Base-by-base conservation (phyloP, 2,797 vertebrate species). In the Epinephelus malabaricus region DNA sequence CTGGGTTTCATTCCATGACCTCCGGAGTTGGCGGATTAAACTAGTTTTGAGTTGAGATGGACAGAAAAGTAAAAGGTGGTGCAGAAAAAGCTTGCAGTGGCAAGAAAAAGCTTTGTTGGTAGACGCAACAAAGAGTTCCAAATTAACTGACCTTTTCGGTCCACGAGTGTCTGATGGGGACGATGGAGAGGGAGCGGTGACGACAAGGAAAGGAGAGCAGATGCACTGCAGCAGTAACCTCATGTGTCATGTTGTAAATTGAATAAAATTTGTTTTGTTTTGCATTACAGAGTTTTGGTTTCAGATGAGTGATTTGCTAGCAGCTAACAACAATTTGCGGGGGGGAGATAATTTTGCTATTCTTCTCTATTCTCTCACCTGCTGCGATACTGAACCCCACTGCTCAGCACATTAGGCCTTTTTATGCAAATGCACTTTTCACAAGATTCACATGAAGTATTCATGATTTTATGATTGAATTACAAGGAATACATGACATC, bases 131-230 rank as follows among this genome's bases (percentile, higher is more conserved):
- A 80, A 76, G 81, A 83, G 58, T 56, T 77, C 59, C 56, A 83
- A 89, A 87, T 86, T 17, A 81, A 81, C 27, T 83, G 86, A 88
- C 86, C 84, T 92, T 89, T 89, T 62, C 4, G 15, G 73, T 71
- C 43, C 56, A 43, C 5, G n/a, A 82, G 81, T 56, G 68, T 79
- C 83, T 68, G 79, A 84, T 56, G 50, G 56, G n/a, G 68, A 59
- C 7, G 3, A 58, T 9, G 46, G 38, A 25, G 56, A 25, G 56
- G 27, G 62, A 71, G 74, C 51, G 54, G 25, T 2, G 68, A 61
- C 61, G 61, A 73, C 23, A 40, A 38, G 69, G 70, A 63, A 3
- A 62, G 0, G 46, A 76, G 75, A 67, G 58, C 55, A 76, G 72
- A 69, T 76, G 78, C 69, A 69, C 45, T 19, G 76, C 45, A 65